Conservation (phyloP, 2,113 vertebrate species). For the Excalfactoria chinensis region DNA sequence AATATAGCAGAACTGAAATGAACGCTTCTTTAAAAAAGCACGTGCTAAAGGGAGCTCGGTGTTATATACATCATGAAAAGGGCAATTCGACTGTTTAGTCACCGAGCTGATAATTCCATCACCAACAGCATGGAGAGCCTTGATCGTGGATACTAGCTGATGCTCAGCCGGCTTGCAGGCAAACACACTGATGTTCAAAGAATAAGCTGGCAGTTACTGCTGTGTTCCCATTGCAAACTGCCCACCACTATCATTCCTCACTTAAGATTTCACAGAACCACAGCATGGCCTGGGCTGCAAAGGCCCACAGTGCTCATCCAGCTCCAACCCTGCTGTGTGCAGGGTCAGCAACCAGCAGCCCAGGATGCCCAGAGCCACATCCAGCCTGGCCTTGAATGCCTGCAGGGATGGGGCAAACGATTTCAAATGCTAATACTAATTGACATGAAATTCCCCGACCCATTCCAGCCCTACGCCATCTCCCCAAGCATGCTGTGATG, state of each 20-base stretch:
- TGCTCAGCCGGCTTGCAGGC: background rate
- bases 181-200: background rate
- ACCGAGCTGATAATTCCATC: conserved; percentile 1
- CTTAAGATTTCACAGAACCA: background rate
- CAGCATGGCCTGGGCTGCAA: too few relatives aligned
- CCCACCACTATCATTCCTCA: background rate
- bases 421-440: background rate
- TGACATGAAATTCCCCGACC: background rate
- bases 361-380: too few relatives aligned
- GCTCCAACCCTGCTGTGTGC: too few relatives aligned
- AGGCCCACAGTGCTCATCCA: too few relatives aligned
- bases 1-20: conserved; percentile 37
- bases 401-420: too few relatives aligned
- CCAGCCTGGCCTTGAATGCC: too few relatives aligned
- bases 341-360: too few relatives aligned
- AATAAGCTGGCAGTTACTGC: background rate
- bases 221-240: background rate
- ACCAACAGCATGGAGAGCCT: background rate
- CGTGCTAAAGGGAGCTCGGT: background rate
- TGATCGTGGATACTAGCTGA: background rate
- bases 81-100: background rate
- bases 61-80: background rate
- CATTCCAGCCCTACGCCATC: background rate
- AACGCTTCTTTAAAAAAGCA: background rate
- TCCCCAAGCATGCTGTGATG: background rate